Percentiles rank a stretch among this genome's conserved stretches.
These are phyloP conservation scores for Mallateleia sp. DNA, from an alignment of 2,888 invertebrate genomes.

Conservation along the genomic window DNA sequence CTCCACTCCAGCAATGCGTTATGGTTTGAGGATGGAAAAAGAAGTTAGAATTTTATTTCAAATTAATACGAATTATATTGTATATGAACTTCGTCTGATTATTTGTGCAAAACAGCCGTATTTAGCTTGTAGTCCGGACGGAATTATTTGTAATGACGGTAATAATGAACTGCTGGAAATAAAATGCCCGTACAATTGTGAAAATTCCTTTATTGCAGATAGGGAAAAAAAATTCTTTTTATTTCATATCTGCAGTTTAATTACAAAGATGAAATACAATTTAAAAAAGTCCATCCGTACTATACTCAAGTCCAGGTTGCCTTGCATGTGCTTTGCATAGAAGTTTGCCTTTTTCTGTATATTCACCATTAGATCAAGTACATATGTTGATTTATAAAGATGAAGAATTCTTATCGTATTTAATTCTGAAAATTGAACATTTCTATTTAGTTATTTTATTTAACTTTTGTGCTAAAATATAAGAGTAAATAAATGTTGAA, in stretches of 20 bases:
- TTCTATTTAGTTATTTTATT: conserved; percentile 43
- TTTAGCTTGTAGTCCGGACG: conserved; percentile 4
- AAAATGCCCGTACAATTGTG: not conserved
- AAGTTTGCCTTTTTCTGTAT: conserved; percentile 66
- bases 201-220: not conserved
- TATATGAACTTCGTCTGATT: conserved; percentile 25
- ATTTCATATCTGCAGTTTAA: not conserved
- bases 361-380: conserved; percentile 23
- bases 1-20: conserved; percentile 32
- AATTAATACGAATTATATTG: not conserved
- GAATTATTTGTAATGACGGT: not conserved
- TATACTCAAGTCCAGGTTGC: not conserved
- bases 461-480: conserved; percentile 12
- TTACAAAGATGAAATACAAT: not conserved
- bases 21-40: conserved; percentile 22
- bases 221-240: not conserved
- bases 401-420: conserved; percentile 31
- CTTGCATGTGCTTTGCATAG: not conserved
- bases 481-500: conserved; percentile 30
- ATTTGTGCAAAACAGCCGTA: not conserved
- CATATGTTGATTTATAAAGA: conserved; percentile 36
- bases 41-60: conserved; percentile 2
- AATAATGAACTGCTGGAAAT: not conserved
- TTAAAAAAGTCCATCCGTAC: not conserved
- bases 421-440: conserved; percentile 52